Evolutionary conservation across 1,140 invertebrate genomes (phyloP).

Genomic region (Habropoda laboriosa): DNA sequence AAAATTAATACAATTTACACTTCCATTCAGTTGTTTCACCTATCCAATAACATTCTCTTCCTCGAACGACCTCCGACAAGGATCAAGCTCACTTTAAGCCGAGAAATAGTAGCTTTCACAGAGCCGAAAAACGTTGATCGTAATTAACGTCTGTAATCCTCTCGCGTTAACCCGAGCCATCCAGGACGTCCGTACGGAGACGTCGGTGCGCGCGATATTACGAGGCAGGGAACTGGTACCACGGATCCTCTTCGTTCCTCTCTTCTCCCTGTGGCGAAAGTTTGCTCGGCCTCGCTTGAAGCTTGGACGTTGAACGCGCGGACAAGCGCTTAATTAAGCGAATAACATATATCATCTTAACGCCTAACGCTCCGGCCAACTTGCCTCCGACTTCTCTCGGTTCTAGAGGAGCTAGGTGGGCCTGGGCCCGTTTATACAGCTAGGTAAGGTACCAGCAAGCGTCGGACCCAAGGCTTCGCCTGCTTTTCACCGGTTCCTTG

Average conservation of each 20-base stretch:
- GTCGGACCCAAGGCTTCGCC: conserved; percentile 19
- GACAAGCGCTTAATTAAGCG: conserved; percentile 79
- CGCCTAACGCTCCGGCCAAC: conserved; percentile 70
- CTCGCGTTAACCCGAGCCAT: background rate
- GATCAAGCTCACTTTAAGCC: too few relatives aligned
- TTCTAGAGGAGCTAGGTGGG: conserved; percentile 65
- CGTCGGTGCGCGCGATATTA: conserved; percentile 13
- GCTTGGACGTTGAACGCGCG: conserved; percentile 61
- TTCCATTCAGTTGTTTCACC: too few relatives aligned
- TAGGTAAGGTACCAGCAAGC: too few relatives aligned
- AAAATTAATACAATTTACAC: too few relatives aligned
- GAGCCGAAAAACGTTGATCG: conserved; percentile 11
- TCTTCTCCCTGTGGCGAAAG: conserved; percentile 47
- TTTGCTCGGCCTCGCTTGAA: conserved; percentile 62
- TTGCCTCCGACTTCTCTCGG: conserved; percentile 55
- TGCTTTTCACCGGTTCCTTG: conserved; percentile 44
- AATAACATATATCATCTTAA: conserved; percentile 78
- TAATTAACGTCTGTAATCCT: conserved; percentile 32
- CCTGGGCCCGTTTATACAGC: background rate
- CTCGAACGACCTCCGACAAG: too few relatives aligned
- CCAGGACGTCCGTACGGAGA: background rate
- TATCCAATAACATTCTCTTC: too few relatives aligned
- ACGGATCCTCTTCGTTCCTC: background rate
- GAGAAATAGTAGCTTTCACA: too few relatives aligned
- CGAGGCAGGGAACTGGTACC: conserved; percentile 6